Base-by-base conservation (phyloP, 1,140 invertebrate genomes). In the Calycopis cecrops region DNA sequence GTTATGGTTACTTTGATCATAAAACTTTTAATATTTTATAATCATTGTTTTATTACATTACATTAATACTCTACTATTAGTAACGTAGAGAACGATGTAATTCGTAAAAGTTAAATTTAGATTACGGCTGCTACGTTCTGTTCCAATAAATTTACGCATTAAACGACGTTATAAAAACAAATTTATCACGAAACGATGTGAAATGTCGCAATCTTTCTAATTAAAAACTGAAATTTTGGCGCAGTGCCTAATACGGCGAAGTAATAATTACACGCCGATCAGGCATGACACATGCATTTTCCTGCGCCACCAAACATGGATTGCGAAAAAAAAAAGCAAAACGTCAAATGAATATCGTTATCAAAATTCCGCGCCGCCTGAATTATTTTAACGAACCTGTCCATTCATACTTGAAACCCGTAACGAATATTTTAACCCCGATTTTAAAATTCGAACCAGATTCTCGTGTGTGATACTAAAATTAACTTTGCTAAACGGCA, bases 401-500 rank as follows among this genome's bases (percentile, higher is more conserved):
- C 55, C 57, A 57, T 57, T 57, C 52, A 40, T 40, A 44, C 52
- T 53, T 40, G 9, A 34, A 35, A 50, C 38, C 53, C 37, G 40
- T 56, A 57, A 50, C 50, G 55, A 57, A 57, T 57, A 51, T 57
- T 61, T 61, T 62, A 62, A 62, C 60, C 56, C 52, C 42, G 59
- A 63, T 61, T 59, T 60, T 65, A 64, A 57, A 40, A 64, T 61
- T 67, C 56, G 56, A 60, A 53, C 47, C 58, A 34, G 55, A 60
- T 59, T 54, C 56, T 63, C 58, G 60, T 63, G 44, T 42, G 57
- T 62, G 52, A 56, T 63, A 59, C 33, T 50, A 50, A 62, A 65
- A 67, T 63, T 60, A 63, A 69, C 58, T 51, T 52, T 47, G 37
- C 51, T 55, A 52, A 58, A 63, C 53, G 59, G 62, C 62, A 71